Percentiles rank a stretch among this genome's conserved stretches.
These are phyloP conservation scores for Eustalomyia histrio DNA, from an alignment of 2,888 invertebrate genomes.

Conservation along the genomic window DNA sequence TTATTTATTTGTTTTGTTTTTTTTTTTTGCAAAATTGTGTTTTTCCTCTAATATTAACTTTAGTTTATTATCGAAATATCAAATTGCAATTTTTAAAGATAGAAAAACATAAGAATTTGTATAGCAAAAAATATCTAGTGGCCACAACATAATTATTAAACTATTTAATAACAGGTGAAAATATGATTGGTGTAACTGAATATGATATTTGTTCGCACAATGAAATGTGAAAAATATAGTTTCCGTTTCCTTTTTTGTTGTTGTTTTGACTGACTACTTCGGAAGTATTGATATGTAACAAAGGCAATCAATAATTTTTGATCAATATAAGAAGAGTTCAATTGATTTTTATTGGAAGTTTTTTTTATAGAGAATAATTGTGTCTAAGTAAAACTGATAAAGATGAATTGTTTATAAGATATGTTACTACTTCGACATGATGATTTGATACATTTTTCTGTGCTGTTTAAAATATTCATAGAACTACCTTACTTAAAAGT, in stretches of 20 bases:
- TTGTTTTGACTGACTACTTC: constrained; percentile 8
- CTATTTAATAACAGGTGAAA: constrained; percentile 55
- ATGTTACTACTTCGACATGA: too few relatives aligned
- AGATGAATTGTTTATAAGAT: too few relatives aligned
- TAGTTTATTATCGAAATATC: constrained; percentile 46
- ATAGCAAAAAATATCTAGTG: not conserved
- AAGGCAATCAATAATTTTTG: constrained; percentile 1
- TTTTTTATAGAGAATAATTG: too few relatives aligned
- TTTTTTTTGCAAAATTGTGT: not conserved
- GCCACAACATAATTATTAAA: constrained; percentile 45
- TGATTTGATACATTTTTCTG: too few relatives aligned
- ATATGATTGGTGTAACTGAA: not conserved
- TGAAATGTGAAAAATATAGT: constrained; percentile 18
- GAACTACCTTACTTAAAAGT: too few relatives aligned
- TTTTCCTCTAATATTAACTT: constrained; percentile 42
- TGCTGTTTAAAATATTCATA: too few relatives aligned
- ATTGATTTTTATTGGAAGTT: too few relatives aligned
- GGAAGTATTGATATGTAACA: constrained; percentile 23
- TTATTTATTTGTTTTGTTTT: too few relatives aligned
- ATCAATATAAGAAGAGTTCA: not conserved
- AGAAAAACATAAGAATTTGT: constrained; percentile 10
- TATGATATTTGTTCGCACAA: constrained; percentile 12
- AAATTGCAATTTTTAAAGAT: constrained; percentile 46
- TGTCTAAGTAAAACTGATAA: too few relatives aligned
- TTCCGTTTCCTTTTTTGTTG: constrained; percentile 50